These are phyloP conservation scores for Arenicola marina DNA, from an alignment of 2,888 invertebrate genomes.

Conservation along the genomic window DNA sequence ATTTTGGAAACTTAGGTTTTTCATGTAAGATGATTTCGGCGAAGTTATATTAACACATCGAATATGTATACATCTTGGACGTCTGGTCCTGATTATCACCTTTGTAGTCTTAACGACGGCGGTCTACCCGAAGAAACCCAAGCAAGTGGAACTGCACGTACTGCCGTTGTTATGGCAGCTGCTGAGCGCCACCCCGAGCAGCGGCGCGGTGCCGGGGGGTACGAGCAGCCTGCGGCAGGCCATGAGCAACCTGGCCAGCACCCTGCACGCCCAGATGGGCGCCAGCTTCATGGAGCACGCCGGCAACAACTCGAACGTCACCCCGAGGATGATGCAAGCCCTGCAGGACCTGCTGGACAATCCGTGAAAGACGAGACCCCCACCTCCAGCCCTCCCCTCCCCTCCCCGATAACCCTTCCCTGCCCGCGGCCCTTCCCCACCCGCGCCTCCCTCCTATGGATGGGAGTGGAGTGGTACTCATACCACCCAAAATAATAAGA, in stretches of 20 bases:
- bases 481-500: too few relatives aligned
- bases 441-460: too few relatives aligned
- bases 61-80: too few relatives aligned
- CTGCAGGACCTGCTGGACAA: conserved; percentile 17
- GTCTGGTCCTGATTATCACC: too few relatives aligned
- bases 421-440: too few relatives aligned
- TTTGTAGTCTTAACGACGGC: conserved; percentile 48
- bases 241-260: conserved; percentile 40
- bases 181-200: conserved; percentile 45
- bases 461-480: too few relatives aligned
- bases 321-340: background rate
- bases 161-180: conserved; percentile 54
- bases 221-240: conserved; percentile 44
- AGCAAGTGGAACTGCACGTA: conserved; percentile 51
- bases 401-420: too few relatives aligned
- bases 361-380: conserved; percentile 1
- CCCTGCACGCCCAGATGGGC: conserved; percentile 48
- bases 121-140: conserved; percentile 52
- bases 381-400: too few relatives aligned
- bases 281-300: conserved; percentile 45
- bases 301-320: background rate
- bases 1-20: too few relatives aligned
- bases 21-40: too few relatives aligned
- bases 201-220: conserved; percentile 46
- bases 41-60: too few relatives aligned